Percentiles rank a stretch among this genome's conserved stretches.
Evolutionary conservation across 2,888 invertebrate genomes (phyloP).

Genomic region (Bruchidius siliquastri): DNA sequence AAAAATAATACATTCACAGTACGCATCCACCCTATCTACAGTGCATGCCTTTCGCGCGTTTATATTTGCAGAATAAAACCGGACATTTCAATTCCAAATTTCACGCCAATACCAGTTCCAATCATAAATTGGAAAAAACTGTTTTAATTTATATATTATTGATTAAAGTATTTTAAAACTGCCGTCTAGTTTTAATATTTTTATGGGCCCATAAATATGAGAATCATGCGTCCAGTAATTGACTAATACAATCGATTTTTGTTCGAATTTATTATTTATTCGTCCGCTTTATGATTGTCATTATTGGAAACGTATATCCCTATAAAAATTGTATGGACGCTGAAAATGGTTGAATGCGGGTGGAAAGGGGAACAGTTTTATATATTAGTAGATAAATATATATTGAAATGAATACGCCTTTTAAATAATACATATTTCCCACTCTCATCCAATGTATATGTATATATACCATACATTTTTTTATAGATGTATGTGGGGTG

Average conservation of each 20-base stretch:
- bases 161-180: slow-evolving; percentile 21
- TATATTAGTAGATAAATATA: not conserved
- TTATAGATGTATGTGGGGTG: not conserved
- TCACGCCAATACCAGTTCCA: not conserved
- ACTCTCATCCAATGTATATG: not conserved
- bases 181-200: slow-evolving; percentile 25
- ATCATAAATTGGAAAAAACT: not conserved
- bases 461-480: not conserved
- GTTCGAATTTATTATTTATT: slow-evolving; percentile 16
- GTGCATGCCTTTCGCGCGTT: not conserved
- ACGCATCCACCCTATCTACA: not conserved
- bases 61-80: not conserved
- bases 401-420: not conserved
- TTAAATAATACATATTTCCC: not conserved
- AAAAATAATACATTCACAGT: too few species aligned
- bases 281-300: slow-evolving; percentile 8
- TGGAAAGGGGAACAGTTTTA: not conserved
- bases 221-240: slow-evolving; percentile 21
- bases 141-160: slow-evolving; percentile 19
- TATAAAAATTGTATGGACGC: not conserved
- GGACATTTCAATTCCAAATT: not conserved
- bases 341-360: not conserved
- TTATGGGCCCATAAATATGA: slow-evolving; percentile 26
- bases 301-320: slow-evolving; percentile 4
- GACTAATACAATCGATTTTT: slow-evolving; percentile 21